Base-by-base conservation (phyloP, 1,140 invertebrate species). In the Diuraphis noxia region DNA sequence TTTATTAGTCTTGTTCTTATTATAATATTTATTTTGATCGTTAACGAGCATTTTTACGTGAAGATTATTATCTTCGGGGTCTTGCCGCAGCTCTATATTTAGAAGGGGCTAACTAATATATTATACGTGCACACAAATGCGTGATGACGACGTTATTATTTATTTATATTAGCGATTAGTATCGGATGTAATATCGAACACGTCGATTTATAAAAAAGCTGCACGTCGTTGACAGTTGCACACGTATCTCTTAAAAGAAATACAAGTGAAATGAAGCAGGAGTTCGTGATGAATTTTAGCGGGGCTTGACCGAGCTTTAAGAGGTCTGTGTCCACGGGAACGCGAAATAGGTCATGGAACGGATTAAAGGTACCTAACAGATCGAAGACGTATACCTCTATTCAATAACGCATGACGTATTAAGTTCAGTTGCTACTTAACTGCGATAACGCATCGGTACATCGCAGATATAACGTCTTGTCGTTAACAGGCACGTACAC, bases 281-380 rank as follows among this genome's bases (percentile, higher is more conserved):
- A 17, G 13, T 72, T n/a, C n/a, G 1, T 72, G 17, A n/a, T n/a
- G 30, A 72, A 72, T n/a, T n/a, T 72, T 72, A 4, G 13, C 4
- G 13, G 13, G 30, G 19, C 30, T 72, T 63, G 3, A 30, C 25
- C 0, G 25, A n/a, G 56, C 56, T 63, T 63, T 19, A 1, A 4
- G 13, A 72, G n/a, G 4, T 6, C 3, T 17, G 30, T 63, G 56
- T 72, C 56, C 0, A 5, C 30, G 30, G 30, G 56, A 34, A 17
- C n/a, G 13, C 30, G 56, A 7, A 72, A 72, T 13, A 2, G 13
- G n/a, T 72, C n/a, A 4, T 4, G n/a, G 4, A 5, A 72, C 56
- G 30, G 56, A 5, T n/a, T n/a, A n/a, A 34, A 7, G 5, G 13
- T n/a, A n/a, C n/a, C n/a, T 13, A 2, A 2, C n/a, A 0, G 30